Evolutionary conservation across 2,888 invertebrate genomes (phyloP).

Genomic region (Zelleria hepariella): DNA sequence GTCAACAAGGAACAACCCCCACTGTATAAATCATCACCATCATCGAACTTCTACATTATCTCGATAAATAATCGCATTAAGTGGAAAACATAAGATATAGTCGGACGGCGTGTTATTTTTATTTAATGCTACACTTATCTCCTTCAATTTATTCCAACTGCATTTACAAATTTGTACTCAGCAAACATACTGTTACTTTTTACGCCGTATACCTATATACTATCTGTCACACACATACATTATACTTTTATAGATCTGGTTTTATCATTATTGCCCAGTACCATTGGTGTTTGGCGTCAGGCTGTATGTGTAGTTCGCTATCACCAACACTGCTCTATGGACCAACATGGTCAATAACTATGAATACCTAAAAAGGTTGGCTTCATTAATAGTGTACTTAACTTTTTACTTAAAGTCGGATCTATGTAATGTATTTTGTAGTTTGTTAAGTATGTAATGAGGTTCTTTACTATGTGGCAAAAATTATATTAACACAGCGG

Average conservation of each 20-base stretch:
- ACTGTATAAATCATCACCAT: no score
- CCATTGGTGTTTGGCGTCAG: not conserved
- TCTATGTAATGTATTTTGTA: not conserved
- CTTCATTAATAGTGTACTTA: not conserved
- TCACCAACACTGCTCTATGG: not conserved
- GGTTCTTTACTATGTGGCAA: no score
- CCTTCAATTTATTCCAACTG: not conserved
- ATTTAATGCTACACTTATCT: no score
- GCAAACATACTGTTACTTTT: not conserved
- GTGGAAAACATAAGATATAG: no score
- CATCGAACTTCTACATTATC: no score
- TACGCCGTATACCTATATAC: not conserved
- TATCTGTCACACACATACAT: not conserved
- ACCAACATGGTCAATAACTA: not conserved
- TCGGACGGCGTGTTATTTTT: no score
- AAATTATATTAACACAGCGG: no score
- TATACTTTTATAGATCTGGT: not conserved
- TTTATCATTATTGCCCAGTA: not conserved
- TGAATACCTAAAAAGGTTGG: not conserved
- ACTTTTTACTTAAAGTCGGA: not conserved
- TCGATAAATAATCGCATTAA: no score
- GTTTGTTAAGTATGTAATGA: not conserved
- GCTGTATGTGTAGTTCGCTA: not conserved
- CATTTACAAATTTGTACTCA: not conserved
- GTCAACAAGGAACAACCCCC: no score